phyloP scores from a whole-genome alignment of 2,797 vertebrate genomes.

The Rhincodon typus region DNA sequence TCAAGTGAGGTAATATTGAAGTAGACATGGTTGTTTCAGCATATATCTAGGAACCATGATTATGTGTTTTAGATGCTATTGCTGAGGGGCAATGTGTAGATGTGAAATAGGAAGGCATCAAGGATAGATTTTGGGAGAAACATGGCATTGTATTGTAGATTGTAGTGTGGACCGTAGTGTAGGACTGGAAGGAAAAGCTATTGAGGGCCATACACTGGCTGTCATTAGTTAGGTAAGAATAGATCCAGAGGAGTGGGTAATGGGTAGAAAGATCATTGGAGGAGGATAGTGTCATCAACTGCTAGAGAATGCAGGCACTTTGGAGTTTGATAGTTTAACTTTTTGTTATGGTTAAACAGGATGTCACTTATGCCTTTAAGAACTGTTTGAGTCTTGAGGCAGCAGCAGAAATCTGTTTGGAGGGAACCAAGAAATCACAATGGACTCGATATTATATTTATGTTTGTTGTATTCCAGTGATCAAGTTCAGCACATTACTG shows the following conservation, averaged over 20 bases:
- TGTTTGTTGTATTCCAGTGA: background rate
- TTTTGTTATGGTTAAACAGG: background rate
- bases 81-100: background rate
- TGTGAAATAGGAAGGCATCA: background rate
- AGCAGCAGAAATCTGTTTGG: background rate
- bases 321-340: background rate
- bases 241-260: too few relatives aligned
- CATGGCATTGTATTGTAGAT: background rate
- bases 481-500: background rate
- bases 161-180: background rate
- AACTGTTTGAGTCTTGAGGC: background rate
- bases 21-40: background rate
- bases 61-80: background rate
- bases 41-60: background rate
- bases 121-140: background rate
- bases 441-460: background rate
- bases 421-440: background rate
- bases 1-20: background rate
- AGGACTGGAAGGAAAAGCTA: background rate
- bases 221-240: background rate
- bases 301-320: background rate
- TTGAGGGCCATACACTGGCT: background rate
- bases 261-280: too few relatives aligned
- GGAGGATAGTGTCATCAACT: too few relatives aligned
- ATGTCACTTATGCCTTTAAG: background rate